Evolutionary conservation across 1,140 invertebrate genomes (phyloP), one percentile per base, ranked within the genome.

Genomic region (Bombus picipes): DNA sequence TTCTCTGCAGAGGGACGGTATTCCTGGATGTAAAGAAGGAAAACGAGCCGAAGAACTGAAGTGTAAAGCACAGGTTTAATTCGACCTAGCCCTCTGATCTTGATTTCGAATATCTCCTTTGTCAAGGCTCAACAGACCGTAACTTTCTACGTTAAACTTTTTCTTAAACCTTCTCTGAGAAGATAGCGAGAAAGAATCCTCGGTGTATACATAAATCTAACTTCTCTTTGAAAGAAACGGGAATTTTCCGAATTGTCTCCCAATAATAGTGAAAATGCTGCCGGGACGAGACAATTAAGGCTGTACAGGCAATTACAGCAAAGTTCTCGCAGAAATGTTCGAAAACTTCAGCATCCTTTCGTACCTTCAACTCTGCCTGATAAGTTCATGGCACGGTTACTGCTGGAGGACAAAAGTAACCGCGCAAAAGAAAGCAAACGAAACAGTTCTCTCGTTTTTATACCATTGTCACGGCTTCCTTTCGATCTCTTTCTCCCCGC

Each of bases 401-500:
- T 43, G 41, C 62, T 37, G 37, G 4, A 32, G 47, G 73, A 83
- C 73, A 59, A 84, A 84, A 78, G 65, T 84, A 84, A 79, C 62
- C 47, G n/a, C 47, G 65, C 28, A 43, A 41, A 41, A 66, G 74
- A 32, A 78, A 62, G 28, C 47, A 28, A 66, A 53, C 22, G 47
- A 39, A 79, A 84, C 68, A 43, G 53, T 59, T 9, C 47, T 32
- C 39, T 43, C 47, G 82, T 84, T 79, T 84, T 79, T 84, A 77
- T 75, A 43, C 34, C 22, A 66, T 53, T 66, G 65, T 76, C 82
- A 28, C 47, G n/a, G n/a, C n/a, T 78, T 71, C 82, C 75, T 53
- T 79, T 84, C 82, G 75, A 71, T 78, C 77, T 75, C 82, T 84
- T 84, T 84, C 66, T 84, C 37, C n/a, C 59, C 2, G 66, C 25